phyloP scores from a whole-genome alignment of 1,140 invertebrate genomes.

The Bathynomus jamesi region DNA sequence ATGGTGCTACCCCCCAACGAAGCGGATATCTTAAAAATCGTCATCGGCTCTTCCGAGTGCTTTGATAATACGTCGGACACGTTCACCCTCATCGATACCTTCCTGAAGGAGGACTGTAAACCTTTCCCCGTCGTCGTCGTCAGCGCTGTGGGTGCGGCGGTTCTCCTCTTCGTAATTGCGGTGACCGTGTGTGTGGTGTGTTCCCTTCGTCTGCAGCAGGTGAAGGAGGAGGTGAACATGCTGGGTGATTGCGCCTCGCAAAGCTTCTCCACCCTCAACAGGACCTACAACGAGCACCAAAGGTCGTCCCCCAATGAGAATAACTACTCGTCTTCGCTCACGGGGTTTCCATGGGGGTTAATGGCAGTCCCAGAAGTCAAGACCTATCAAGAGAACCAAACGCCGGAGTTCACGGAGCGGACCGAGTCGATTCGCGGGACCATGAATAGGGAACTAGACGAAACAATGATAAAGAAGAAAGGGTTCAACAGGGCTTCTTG shows the following conservation, averaged over 20 bases:
- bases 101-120: slow-evolving; percentile 1
- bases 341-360: slow-evolving; percentile 5
- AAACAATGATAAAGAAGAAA: not conserved
- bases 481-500: not conserved
- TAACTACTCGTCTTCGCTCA: not conserved
- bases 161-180: not conserved
- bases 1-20: too few relatives aligned
- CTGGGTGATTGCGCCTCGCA: slow-evolving; percentile 3
- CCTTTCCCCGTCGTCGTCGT: slow-evolving; percentile 4
- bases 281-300: not conserved
- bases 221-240: slow-evolving; percentile 9
- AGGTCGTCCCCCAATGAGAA: slow-evolving; percentile 4
- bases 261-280: slow-evolving; percentile 17
- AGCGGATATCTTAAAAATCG: slow-evolving; percentile 9
- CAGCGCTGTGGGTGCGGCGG: not conserved
- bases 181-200: slow-evolving; percentile 9
- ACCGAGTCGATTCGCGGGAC: not conserved
- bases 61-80: not conserved
- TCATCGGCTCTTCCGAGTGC: slow-evolving; percentile 1
- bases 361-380: slow-evolving; percentile 68
- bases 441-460: not conserved
- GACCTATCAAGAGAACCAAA: slow-evolving; percentile 58
- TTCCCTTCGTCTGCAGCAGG: slow-evolving; percentile 6
- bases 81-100: not conserved
- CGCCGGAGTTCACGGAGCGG: not conserved